Percentiles rank a stretch among this genome's conserved stretches.
These are phyloP conservation scores for Hermaeophaga mercurialis DNA, from an alignment of 2,888 invertebrate genomes.

Conservation along the genomic window DNA sequence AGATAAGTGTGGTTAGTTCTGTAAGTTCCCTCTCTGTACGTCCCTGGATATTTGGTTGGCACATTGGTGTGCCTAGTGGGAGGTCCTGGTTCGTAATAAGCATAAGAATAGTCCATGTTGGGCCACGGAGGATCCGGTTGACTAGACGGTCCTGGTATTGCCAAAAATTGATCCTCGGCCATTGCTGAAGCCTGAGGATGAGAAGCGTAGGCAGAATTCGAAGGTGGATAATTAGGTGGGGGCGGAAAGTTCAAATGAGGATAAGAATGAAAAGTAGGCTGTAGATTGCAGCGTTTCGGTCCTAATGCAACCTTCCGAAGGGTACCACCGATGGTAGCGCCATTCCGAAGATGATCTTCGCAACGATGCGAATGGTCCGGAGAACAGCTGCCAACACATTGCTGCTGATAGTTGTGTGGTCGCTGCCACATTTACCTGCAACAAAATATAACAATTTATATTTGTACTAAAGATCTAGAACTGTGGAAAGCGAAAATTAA, in stretches of 20 bases:
- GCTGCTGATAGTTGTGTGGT: constrained; percentile 46
- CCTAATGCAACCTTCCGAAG: constrained; percentile 32
- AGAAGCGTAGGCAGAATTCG: constrained; percentile 72
- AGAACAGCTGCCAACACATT: constrained; percentile 44
- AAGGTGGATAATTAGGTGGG: constrained; percentile 78
- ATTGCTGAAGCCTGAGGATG: constrained; percentile 57
- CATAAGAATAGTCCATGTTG: constrained; percentile 76
- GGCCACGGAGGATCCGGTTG: constrained; percentile 47
- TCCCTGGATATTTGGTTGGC: constrained; percentile 56
- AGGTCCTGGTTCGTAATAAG: constrained; percentile 77
- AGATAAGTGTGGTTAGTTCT: constrained; percentile 54
- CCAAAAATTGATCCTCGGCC: constrained; percentile 50
- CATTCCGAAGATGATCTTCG: constrained; percentile 24
- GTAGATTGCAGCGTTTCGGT: constrained; percentile 25
- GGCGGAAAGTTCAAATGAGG: constrained; percentile 55
- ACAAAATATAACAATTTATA: too few relatives aligned
- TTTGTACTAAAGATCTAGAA: too few relatives aligned
- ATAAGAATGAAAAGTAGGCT: constrained; percentile 33
- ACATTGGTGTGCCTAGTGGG: constrained; percentile 68
- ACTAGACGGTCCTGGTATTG: constrained; percentile 46
- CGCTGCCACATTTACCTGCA: constrained; percentile 55
- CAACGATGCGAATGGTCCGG: constrained; percentile 43
- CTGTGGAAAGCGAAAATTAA: too few relatives aligned
- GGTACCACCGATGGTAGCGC: constrained; percentile 21
- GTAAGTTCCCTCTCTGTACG: constrained; percentile 53